phyloP scores from a whole-genome alignment of 1,140 invertebrate species.

The Saxidomus purpurata region DNA sequence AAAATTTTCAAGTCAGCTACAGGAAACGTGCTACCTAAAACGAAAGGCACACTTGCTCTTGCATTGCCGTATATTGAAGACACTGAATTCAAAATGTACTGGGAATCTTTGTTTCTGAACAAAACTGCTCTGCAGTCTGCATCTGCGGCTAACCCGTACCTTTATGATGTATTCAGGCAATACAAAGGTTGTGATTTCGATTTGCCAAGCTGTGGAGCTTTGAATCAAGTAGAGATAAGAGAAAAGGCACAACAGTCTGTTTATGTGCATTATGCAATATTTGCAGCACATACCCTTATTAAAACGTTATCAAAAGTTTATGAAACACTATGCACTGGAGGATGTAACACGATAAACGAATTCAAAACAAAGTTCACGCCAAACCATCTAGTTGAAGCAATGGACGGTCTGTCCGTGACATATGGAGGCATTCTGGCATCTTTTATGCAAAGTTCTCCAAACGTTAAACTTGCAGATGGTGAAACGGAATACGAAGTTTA shows the following conservation, averaged over 20 bases:
- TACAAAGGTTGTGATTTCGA: not conserved
- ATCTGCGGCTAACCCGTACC: constrained; percentile 1
- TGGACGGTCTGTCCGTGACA: not conserved
- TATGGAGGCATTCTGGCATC: not conserved
- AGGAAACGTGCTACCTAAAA: not conserved
- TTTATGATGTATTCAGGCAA: constrained; percentile 10
- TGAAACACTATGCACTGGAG: not conserved
- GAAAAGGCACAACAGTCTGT: not conserved
- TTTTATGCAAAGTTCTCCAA: not conserved
- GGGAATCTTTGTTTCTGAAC: constrained; percentile 54
- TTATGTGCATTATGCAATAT: constrained; percentile 14
- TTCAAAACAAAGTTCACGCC: not conserved
- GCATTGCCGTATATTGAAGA: not conserved
- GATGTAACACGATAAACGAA: not conserved
- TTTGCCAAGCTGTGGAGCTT: not conserved
- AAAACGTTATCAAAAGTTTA: not conserved
- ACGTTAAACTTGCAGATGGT: not conserved
- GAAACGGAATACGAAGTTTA: not conserved
- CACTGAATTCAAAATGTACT: constrained; percentile 33
- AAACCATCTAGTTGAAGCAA: not conserved
- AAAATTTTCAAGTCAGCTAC: not conserved
- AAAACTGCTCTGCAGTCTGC: not conserved
- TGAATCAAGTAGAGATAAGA: not conserved
- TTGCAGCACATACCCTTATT: not conserved
- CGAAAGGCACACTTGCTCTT: constrained; percentile 36